Evolutionary conservation across 2,797 vertebrate genomes (phyloP).

Genomic region (Platalea minor): DNA sequence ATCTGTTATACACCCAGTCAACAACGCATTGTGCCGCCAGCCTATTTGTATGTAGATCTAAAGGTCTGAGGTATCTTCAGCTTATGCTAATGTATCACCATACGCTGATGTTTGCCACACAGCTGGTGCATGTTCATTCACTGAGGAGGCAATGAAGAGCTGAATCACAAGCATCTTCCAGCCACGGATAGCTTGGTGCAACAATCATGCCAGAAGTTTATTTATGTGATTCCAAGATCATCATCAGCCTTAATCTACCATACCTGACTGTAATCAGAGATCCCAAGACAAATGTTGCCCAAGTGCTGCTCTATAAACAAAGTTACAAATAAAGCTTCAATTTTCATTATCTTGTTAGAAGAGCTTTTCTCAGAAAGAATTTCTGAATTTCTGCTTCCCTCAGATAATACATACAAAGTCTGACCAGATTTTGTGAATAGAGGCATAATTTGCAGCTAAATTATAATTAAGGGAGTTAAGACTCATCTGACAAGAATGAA

Average conservation of each 20-base stretch:
- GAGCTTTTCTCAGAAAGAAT: not conserved
- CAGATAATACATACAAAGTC: not conserved
- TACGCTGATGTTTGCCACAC: not conserved
- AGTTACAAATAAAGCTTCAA: not conserved
- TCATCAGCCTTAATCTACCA: not conserved
- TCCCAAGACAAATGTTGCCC: not conserved
- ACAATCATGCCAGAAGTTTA: not conserved
- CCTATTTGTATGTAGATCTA: not conserved
- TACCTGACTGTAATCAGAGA: not conserved
- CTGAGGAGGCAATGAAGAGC: not conserved
- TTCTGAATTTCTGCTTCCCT: not conserved
- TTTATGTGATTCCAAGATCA: conserved; percentile 1
- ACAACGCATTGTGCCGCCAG: rapidly evolving
- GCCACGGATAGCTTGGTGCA: rapidly evolving
- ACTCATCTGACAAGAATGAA: conserved; percentile 7
- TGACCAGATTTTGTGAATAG: not conserved
- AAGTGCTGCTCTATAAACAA: not conserved
- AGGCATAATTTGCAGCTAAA: conserved; percentile 11
- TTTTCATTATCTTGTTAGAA: conserved; percentile 6
- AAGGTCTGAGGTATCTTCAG: not conserved
- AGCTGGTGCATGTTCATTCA: not conserved
- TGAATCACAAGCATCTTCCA: conserved; percentile 7
- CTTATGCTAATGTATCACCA: not conserved
- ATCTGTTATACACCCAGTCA: not conserved
- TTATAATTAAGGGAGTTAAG: conserved; percentile 1